Evolutionary conservation across 2,797 vertebrate species (phyloP).

Genomic region (Myotis pilosus): DNA sequence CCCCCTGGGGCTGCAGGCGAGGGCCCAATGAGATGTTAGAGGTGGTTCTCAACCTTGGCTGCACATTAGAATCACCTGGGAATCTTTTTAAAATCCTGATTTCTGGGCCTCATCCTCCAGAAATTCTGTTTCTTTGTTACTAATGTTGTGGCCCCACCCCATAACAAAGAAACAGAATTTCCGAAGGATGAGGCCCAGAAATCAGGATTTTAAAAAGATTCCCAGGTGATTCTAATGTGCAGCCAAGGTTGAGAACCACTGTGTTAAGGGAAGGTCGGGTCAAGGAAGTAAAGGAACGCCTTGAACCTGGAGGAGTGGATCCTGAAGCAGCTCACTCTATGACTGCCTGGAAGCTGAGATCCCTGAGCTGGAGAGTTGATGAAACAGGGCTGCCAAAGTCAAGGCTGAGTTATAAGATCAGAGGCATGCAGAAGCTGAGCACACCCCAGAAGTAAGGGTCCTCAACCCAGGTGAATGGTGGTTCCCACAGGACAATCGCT

Average conservation of each 20-base stretch:
- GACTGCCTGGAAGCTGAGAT: conserved; percentile 96
- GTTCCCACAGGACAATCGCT: not conserved
- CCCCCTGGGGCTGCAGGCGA: conserved; percentile 70
- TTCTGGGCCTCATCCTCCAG: no score
- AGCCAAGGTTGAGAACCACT: no score
- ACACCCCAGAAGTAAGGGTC: not conserved
- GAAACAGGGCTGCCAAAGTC: not conserved
- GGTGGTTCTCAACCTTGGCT: no score
- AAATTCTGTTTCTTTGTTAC: no score
- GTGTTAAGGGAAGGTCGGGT: conserved; percentile 91
- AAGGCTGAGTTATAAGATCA: not conserved
- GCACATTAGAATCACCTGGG: no score
- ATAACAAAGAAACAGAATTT: no score
- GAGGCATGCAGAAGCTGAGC: not conserved
- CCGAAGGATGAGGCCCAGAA: no score
- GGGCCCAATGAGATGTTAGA: conserved; percentile 87
- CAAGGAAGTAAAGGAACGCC: conserved; percentile 93
- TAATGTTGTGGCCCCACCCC: no score
- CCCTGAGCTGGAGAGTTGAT: conserved; percentile 85
- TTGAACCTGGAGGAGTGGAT: conserved; percentile 97
- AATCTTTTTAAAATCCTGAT: no score
- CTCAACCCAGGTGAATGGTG: not conserved
- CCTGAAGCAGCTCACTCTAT: conserved; percentile 92
- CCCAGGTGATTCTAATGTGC: no score
- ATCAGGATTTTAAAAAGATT: no score